Base-by-base conservation (phyloP, 2,888 invertebrate genomes). In the Hedya salicella region DNA sequence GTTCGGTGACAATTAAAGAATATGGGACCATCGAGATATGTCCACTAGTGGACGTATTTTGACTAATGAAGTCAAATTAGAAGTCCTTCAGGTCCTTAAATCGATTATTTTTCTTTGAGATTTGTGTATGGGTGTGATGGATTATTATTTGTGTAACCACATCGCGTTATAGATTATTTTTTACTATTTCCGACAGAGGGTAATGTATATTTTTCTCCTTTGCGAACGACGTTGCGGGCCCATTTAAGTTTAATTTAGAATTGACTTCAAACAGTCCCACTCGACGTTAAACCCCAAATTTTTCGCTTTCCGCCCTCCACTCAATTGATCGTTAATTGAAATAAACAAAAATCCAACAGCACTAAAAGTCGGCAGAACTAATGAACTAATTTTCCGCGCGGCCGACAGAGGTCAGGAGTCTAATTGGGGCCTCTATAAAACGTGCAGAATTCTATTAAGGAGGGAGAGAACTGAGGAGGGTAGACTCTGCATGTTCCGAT, bases 391-490 rank as follows among this genome's bases (percentile, higher is more conserved):
- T 59, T 46, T 36, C 59, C 57, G 3, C 57, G 25, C 36, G 48
- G n/a, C 48, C 3, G 14, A 2, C 36, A 42, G 36, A 30, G 48
- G 59, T 46, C 59, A 36, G n/a, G n/a, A 36, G 9, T 59, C 36
- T 48, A 48, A 59, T 59, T 59, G 59, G 32, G 19, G 46, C 48
- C 46, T 21, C 50, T 42, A 56, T 56, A 56, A 57, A 59, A 48
- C 59, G 16, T n/a, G n/a, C 32, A 11, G 14, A 52, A 52, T 52
- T 52, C 50, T 52, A 52, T 52, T 52, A 52, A 11, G n/a, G 32
- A 32, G 50, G 3, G 11, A 4, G 3, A 0, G 17, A 32, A 52
- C 16, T 14, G 0, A 48, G 21, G n/a, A 48, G 13, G 21, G n/a
- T 21, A 48, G 48, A 48, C 21, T 13, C n/a, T 21, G 21, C 48